These are phyloP conservation scores for Cheilosia impressa DNA, from an alignment of 2,888 invertebrate species.

Conservation along the genomic window DNA sequence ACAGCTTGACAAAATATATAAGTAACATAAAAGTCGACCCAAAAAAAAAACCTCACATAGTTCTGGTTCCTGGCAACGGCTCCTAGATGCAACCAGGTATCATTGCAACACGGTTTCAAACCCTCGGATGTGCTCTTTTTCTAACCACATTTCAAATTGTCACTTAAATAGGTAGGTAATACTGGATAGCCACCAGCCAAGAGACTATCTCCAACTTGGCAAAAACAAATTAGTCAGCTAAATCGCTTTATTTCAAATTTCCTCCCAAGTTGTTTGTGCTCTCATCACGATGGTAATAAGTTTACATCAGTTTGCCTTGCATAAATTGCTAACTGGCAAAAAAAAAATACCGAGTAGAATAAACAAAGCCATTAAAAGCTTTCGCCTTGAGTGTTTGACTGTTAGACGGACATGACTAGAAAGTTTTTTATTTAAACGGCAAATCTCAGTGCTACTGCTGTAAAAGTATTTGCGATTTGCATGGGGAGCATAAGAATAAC, in stretches of 20 bases:
- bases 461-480: too few species aligned
- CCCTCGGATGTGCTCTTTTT: too few species aligned
- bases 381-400: slow-evolving; percentile 1
- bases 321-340: background rate
- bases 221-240: background rate
- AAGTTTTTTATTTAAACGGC: background rate
- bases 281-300: background rate
- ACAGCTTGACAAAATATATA: too few species aligned
- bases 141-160: too few species aligned
- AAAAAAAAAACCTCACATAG: too few species aligned
- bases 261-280: background rate
- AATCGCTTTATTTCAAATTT: background rate
- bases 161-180: too few species aligned
- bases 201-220: background rate
- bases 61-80: too few species aligned
- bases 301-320: background rate
- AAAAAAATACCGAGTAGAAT: background rate
- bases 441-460: background rate
- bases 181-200: background rate
- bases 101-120: too few species aligned
- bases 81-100: too few species aligned
- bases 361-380: slow-evolving; percentile 6
- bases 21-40: too few species aligned
- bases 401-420: background rate
- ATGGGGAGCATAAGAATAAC: too few species aligned